Evolutionary conservation across 1,140 invertebrate species (phyloP).

Genomic region (Panonychus citri): DNA sequence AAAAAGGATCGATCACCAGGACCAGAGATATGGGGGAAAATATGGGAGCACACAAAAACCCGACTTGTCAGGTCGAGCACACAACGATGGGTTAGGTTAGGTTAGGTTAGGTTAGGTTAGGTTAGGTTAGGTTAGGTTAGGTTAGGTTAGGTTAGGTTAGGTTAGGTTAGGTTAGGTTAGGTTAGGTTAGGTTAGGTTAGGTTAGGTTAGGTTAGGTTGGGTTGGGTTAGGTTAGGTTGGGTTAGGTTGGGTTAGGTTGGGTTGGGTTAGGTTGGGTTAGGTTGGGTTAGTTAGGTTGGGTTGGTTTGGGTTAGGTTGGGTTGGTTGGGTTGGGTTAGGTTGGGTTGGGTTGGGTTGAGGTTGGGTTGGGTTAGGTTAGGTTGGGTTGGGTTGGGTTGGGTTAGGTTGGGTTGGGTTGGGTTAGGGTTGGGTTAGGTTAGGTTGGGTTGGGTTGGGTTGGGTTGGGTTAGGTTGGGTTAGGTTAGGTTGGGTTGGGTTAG

Average conservation of each 20-base stretch:
- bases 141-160: neutral
- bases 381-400: slow-evolving; percentile 18
- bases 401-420: slow-evolving; percentile 20
- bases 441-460: slow-evolving; percentile 16
- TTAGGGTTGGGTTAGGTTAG: slow-evolving; percentile 18
- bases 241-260: slow-evolving; percentile 15
- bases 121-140: slow-evolving; percentile 8
- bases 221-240: slow-evolving; percentile 14
- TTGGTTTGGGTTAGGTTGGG: neutral
- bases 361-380: slow-evolving; percentile 19
- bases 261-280: slow-evolving; percentile 12
- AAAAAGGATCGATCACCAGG: no score
- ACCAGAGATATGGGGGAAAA: no score
- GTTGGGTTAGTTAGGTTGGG: neutral
- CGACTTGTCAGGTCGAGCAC: no score
- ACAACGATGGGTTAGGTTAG: slow-evolving; percentile 17
- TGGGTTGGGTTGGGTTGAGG: slow-evolving; percentile 13
- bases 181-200: slow-evolving; percentile 15
- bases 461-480: neutral
- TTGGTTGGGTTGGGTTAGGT: slow-evolving; percentile 14
- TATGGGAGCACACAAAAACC: no score
- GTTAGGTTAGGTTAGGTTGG: slow-evolving; percentile 14
- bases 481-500: neutral
- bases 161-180: slow-evolving; percentile 10
- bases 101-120: slow-evolving; percentile 18